phyloP scores from a whole-genome alignment of 2,888 invertebrate species.

The Monoplex corrugatus region DNA sequence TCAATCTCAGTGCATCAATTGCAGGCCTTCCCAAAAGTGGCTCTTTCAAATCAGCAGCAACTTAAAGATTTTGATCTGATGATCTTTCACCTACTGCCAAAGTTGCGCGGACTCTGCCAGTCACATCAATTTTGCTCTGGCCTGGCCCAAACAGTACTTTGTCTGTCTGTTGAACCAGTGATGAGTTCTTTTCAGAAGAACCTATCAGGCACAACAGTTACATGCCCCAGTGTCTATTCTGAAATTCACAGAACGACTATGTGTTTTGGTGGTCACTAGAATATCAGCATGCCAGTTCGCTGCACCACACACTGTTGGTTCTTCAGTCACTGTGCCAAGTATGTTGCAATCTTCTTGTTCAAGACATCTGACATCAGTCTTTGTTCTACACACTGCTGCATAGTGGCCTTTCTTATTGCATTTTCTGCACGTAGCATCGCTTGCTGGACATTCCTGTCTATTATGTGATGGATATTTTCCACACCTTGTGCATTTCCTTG shows the following conservation, averaged over 20 bases:
- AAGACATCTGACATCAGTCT: neutral
- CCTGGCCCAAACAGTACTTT: neutral
- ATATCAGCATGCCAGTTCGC: neutral
- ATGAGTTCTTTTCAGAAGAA: conserved; percentile 28
- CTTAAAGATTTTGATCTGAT: neutral
- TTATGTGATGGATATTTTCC: conserved; percentile 19
- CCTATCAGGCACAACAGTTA: conserved; percentile 23
- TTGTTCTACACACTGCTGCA: conserved; percentile 25
- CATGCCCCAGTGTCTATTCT: conserved; percentile 22
- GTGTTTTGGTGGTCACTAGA: neutral
- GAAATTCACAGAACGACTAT: neutral
- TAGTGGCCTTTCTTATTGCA: conserved; percentile 48
- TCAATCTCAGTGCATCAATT: too few relatives aligned
- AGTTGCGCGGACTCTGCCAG: neutral
- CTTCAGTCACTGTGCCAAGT: neutral
- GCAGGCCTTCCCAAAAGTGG: neutral
- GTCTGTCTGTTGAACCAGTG: conserved; percentile 9
- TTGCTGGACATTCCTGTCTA: conserved; percentile 13
- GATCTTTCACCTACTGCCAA: too few relatives aligned
- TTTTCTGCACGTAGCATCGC: conserved; percentile 22
- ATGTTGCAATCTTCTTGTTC: neutral
- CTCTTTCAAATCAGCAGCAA: neutral
- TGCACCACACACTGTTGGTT: neutral
- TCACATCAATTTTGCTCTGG: neutral
- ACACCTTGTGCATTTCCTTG: neutral